These are phyloP conservation scores for Pyralis farinalis DNA, from an alignment of 2,888 invertebrate species.

Conservation along the genomic window DNA sequence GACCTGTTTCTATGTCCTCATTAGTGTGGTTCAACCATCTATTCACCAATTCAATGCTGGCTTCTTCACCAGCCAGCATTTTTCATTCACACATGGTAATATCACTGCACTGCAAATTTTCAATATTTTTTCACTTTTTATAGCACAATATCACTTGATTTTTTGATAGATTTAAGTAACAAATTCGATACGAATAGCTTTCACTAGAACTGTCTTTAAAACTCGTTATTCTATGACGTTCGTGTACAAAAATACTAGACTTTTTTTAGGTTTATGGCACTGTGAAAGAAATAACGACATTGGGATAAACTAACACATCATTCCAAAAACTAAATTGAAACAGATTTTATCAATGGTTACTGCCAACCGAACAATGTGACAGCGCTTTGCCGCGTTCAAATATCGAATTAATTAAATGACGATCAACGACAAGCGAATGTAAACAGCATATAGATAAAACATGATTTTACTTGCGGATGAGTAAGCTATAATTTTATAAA, in stretches of 20 bases:
- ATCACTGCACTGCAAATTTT: conserved; percentile 30
- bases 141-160: conserved; percentile 5
- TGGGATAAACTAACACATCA: conserved; percentile 24
- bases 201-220: conserved; percentile 8
- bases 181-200: conserved; percentile 3
- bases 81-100: conserved; percentile 52
- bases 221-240: conserved; percentile 6
- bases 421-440: conserved; percentile 60
- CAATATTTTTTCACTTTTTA: conserved; percentile 19
- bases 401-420: conserved; percentile 73
- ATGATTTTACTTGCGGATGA: conserved; percentile 37
- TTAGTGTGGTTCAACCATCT: conserved; percentile 63
- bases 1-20: conserved; percentile 57
- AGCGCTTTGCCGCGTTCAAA: conserved; percentile 60
- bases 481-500: conserved; percentile 24
- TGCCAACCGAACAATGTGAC: conserved; percentile 42
- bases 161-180: conserved; percentile 1
- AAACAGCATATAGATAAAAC: conserved; percentile 62
- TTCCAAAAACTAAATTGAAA: conserved; percentile 24
- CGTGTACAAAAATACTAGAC: neutral
- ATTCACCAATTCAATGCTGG: conserved; percentile 72
- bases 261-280: neutral
- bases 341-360: too few relatives aligned
- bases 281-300: conserved; percentile 8
- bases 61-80: conserved; percentile 73